Evolutionary conservation across 2,797 vertebrate species (phyloP).

Genomic region (Pangasius mekongensis): DNA sequence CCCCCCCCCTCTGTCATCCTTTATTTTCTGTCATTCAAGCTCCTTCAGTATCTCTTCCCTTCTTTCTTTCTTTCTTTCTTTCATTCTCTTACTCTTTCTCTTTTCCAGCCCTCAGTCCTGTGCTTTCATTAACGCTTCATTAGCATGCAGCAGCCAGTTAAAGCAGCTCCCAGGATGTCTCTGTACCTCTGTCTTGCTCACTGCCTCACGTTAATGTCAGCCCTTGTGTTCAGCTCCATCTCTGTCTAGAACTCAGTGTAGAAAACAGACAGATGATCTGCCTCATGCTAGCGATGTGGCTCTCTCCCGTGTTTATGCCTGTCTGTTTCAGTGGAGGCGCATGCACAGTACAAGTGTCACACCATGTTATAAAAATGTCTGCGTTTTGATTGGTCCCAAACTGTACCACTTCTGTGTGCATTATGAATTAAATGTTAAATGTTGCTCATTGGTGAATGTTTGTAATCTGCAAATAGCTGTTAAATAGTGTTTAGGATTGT

Average conservation of each 20-base stretch:
- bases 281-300: neutral
- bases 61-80: neutral
- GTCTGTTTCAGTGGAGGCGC: too few species aligned
- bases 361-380: too few species aligned
- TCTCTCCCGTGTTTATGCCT: neutral
- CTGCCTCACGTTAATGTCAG: neutral
- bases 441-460: neutral
- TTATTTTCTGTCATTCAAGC: neutral
- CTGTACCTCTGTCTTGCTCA: constrained; percentile 9
- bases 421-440: neutral
- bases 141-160: constrained; percentile 30
- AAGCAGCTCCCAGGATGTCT: neutral
- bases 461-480: neutral
- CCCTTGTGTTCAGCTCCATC: neutral
- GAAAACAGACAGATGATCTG: neutral
- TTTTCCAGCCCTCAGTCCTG: neutral
- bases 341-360: neutral
- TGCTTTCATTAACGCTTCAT: constrained; percentile 44
- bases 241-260: neutral
- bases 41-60: neutral
- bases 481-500: neutral
- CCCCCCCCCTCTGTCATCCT: neutral
- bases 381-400: neutral
- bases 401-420: neutral
- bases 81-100: neutral